Base-by-base conservation (phyloP, 2,113 vertebrate species). In the Hemibagrus wyckioides region DNA sequence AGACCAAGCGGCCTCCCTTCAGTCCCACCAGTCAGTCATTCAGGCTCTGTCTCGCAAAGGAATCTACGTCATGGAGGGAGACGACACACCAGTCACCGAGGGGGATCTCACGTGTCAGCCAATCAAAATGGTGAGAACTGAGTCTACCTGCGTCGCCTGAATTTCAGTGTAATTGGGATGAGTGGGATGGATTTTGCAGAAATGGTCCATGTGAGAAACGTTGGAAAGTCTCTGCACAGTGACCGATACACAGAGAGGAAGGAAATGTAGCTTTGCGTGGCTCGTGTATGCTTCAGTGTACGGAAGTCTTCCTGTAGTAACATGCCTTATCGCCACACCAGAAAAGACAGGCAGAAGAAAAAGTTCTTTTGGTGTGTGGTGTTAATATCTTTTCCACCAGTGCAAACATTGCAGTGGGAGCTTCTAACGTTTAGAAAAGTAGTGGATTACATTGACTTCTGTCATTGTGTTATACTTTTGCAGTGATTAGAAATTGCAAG, bases 41-140 rank as follows among this genome's bases (percentile, higher is more conserved):
- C 97, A 99, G 92, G 95, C 97, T 13, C 95, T 99, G 92, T 95
- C 97, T 89, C 95, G 97, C 10, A 99, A 99, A 89, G 98, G 98
- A 80, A 98, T 99, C 90, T 99, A 99, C 21, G 98, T 99, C 80
- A 97, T 99, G 95, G 98, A 99, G 95, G 96, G 96, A 0, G 98
- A 99, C 0, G 97, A 97, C 77, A 96, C 94, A 11, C 97, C 97
- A 0, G 97, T 99, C 93, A 95, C 96, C 3, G 97, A 99, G 0
- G 94, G 90, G 0, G 98, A 99, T 89, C 96, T 99, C 91, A 93
- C 91, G 92, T 94, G 94, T 0, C 92, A 95, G 19, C 98, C 98
- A 84, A 97, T 99, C 93, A 99, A 99, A 94, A 99, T 99, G 98
- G 98, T 99, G 92, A 95, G 97, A 89, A 14, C 19, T 11, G 48